Conservation (phyloP, 2,113 vertebrate species). For the Dissostichus mawsoni region DNA sequence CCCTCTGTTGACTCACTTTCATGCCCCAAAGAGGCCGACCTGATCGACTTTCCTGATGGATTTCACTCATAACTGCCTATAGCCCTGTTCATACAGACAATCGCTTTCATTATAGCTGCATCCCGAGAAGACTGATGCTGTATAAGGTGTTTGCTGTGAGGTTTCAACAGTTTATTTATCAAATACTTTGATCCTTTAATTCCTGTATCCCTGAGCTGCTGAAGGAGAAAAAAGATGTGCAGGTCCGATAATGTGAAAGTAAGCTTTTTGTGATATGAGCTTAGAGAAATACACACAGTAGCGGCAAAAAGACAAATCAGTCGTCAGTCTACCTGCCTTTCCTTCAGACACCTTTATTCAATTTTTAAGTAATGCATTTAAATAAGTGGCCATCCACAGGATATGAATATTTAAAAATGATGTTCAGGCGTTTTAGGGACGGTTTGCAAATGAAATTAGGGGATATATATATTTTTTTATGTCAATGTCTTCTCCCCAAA, state of each 20-base stretch:
- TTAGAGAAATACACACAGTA: neutral
- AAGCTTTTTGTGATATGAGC: neutral
- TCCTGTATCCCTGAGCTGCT: slow-evolving; percentile 10
- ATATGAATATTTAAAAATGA: slow-evolving; percentile 6
- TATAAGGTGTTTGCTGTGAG: slow-evolving; percentile 44
- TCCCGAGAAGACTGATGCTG: slow-evolving; percentile 44
- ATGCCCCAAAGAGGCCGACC: slow-evolving; percentile 67
- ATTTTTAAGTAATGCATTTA: neutral
- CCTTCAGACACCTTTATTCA: neutral
- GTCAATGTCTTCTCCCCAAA: neutral
- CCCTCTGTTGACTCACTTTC: slow-evolving; percentile 74
- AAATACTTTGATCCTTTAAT: slow-evolving; percentile 51
- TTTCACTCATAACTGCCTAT: slow-evolving; percentile 70
- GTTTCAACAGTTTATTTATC: slow-evolving; percentile 55
- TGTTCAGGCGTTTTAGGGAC: neutral
- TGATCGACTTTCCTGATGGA: slow-evolving; percentile 74
- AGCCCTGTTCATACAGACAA: slow-evolving; percentile 57
- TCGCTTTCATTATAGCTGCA: slow-evolving; percentile 60
- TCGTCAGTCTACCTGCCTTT: no score
- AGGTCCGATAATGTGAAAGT: neutral
- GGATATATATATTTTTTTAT: neutral
- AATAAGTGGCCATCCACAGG: neutral
- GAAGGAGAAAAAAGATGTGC: slow-evolving; percentile 13
- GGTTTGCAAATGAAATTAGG: slow-evolving; percentile 4
- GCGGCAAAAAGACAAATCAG: neutral